A percentile compares a stretch with the other conserved stretches of the same genome.
phyloP scores from a whole-genome alignment of 1,140 invertebrate species.

The Choristoneura fumiferana region DNA sequence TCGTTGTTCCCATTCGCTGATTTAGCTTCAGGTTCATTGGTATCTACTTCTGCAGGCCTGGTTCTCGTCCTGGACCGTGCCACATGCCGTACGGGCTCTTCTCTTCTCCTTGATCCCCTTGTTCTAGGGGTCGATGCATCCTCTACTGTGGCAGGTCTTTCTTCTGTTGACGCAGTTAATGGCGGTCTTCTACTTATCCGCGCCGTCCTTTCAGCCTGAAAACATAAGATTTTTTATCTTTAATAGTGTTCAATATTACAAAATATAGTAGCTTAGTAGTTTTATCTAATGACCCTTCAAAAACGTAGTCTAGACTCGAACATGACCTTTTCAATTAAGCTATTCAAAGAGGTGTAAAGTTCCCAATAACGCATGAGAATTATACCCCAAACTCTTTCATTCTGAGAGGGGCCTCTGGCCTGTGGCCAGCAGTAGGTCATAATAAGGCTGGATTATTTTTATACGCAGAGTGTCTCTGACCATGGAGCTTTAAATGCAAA shows the following conservation, averaged over 20 bases:
- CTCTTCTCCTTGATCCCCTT: constrained; percentile 48
- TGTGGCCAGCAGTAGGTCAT: too few species aligned
- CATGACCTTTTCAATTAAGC: too few species aligned
- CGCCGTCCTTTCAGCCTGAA: constrained; percentile 55
- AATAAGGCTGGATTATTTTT: too few species aligned
- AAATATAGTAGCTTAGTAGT: too few species aligned
- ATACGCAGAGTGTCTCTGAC: too few species aligned
- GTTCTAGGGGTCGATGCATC: constrained; percentile 46
- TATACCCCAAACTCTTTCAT: too few species aligned
- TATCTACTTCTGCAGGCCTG: constrained; percentile 33
- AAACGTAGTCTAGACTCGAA: too few species aligned
- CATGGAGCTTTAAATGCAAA: too few species aligned
- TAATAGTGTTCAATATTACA: constrained; percentile 28
- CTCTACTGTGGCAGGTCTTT: constrained; percentile 38
- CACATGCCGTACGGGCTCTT: constrained; percentile 41
- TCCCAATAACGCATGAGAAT: too few species aligned
- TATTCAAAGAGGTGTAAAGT: too few species aligned
- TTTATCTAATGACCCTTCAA: too few species aligned
- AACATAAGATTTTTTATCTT: constrained; percentile 20
- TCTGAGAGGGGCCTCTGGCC: too few species aligned
- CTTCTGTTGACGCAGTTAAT: constrained; percentile 35
- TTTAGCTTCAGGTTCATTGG: constrained; percentile 32
- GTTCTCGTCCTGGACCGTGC: constrained; percentile 44
- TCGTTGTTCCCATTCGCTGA: constrained; percentile 39
- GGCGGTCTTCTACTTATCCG: constrained; percentile 49